Evolutionary conservation across 1,140 invertebrate species (phyloP), one percentile per base, ranked within the genome.

Genomic region (Metaphire vulgaris): DNA sequence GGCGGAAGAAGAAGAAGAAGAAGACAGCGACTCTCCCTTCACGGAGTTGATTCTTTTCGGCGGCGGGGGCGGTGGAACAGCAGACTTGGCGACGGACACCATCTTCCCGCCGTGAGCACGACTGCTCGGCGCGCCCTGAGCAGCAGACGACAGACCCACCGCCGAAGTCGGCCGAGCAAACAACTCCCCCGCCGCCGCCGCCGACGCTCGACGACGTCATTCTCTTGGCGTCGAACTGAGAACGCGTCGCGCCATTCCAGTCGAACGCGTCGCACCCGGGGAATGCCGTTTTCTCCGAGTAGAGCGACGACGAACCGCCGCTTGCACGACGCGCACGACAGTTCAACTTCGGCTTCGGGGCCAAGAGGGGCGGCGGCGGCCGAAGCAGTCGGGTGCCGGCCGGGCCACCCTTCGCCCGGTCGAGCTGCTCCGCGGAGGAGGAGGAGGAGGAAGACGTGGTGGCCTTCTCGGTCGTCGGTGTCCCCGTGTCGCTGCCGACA

Each of bases 11-110:
- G n/a, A n/a, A n/a, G n/a, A n/a, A n/a, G n/a, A n/a, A n/a, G n/a
- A n/a, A n/a, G n/a, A n/a, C n/a, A n/a, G n/a, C 41, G 82, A 83
- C 67, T 83, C 82, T 56, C 79, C 81, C 30, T 81, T 80, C n/a
- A 88, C 86, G 1, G 88, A 88, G 77, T 88, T 86, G 2, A 86
- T 87, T 33, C 93, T 87, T 81, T 94, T 77, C 6, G 78, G 85
- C 1, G 79, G 79, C 2, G 78, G 76, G 29, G 79, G 77, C 6
- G 76, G 74, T 14, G 71, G 69, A 6, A 74, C 41, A 56, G 41
- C 21, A n/a, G n/a, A 56, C 26, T 72, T 76, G 31, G 70, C 70
- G 69, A 28, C 21, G 6, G 6, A 12, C 41, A 6, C 21, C 41
- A 6, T 6, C 41, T 6, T 12, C 6, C 6, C 41, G 41, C 6